These are phyloP conservation scores for Acrocephalus arundinaceus DNA, from an alignment of 2,113 vertebrate genomes.

Conservation along the genomic window DNA sequence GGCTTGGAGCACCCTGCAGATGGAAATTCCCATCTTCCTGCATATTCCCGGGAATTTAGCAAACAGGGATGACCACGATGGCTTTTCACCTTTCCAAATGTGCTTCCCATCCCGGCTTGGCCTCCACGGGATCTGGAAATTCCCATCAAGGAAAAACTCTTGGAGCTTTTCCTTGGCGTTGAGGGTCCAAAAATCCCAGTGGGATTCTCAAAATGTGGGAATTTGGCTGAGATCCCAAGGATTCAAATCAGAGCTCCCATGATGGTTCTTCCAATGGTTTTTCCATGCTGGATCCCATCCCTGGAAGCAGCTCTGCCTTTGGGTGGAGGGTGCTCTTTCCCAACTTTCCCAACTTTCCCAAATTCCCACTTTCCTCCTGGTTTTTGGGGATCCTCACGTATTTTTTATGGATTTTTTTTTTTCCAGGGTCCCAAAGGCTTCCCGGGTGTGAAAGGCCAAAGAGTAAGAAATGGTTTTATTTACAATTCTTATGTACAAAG, in stretches of 20 bases:
- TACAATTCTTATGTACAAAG: background rate
- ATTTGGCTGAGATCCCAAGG: background rate
- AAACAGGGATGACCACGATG: fast-evolving
- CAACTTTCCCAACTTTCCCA: background rate
- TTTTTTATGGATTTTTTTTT: background rate
- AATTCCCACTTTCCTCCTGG: fast-evolving
- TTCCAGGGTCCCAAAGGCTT: conserved; percentile 82
- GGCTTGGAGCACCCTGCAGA: background rate
- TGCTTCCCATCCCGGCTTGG: background rate
- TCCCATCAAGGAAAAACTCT: background rate
- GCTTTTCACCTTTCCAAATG: background rate
- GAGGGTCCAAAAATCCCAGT: background rate
- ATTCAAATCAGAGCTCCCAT: background rate
- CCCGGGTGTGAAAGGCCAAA: conserved; percentile 79
- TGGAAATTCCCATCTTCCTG: background rate
- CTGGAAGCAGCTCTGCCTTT: background rate
- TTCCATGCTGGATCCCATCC: background rate
- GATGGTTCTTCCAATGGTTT: background rate
- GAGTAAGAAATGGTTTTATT: conserved; percentile 65
- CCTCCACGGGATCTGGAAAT: background rate
- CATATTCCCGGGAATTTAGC: background rate
- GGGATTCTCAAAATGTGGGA: background rate
- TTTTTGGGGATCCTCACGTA: background rate
- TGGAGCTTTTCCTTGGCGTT: background rate
- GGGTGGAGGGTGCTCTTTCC: background rate